Percentiles rank a stretch among this genome's conserved stretches.
phyloP scores from a whole-genome alignment of 1,140 invertebrate genomes.

The Sitodiplosis mosellana region DNA sequence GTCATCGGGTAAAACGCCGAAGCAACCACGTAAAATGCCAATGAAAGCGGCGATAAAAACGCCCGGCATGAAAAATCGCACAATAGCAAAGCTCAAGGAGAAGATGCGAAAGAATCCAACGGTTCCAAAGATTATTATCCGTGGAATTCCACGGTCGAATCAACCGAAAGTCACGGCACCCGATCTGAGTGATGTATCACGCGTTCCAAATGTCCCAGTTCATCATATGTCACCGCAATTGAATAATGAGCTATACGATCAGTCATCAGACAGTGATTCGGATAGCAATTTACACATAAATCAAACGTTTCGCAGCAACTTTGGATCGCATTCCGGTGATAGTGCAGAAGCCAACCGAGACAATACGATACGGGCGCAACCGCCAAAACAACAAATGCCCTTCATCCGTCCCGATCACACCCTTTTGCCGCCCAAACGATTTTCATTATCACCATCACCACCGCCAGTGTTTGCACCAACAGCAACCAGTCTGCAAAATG shows the following conservation, averaged over 20 bases:
- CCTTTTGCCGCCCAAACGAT: neutral
- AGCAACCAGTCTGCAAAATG: neutral
- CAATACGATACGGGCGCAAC: neutral
- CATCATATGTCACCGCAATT: constrained; percentile 2
- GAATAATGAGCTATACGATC: too few species aligned
- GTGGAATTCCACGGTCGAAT: constrained; percentile 16
- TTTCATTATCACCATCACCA: neutral
- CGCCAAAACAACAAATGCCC: neutral
- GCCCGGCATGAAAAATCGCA: neutral
- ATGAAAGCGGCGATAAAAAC: neutral
- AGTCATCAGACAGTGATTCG: neutral
- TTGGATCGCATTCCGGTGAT: neutral
- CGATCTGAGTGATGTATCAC: constrained; percentile 11
- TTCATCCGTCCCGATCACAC: neutral
- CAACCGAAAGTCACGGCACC: constrained; percentile 26
- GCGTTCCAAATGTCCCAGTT: constrained; percentile 8
- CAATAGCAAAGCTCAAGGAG: neutral
- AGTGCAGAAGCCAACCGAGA: neutral
- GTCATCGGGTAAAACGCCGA: neutral
- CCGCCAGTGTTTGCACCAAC: neutral
- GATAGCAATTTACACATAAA: neutral
- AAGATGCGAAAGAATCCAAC: neutral
- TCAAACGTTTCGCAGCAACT: too few species aligned
- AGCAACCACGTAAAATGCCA: neutral
- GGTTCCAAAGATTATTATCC: neutral